Base-by-base conservation (phyloP, 2,888 invertebrate species). In the Papilio elwesi region DNA sequence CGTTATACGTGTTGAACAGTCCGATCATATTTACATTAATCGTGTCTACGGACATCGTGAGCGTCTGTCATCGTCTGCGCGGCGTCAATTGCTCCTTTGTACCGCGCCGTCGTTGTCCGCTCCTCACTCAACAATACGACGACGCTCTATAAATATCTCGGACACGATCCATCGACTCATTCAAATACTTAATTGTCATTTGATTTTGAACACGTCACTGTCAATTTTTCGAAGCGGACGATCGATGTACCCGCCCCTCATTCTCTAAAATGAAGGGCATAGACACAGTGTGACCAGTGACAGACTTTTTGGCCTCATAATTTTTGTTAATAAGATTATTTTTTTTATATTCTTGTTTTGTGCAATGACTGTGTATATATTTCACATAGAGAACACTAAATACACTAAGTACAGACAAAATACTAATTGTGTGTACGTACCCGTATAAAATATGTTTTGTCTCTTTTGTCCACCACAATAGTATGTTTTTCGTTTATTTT, bases 11-110 rank as follows among this genome's bases (percentile, higher is more conserved):
- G 55, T 70, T 26, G 68, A 68, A 64, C 71, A 77, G 75, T 64
- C 51, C 49, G 65, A 64, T 49, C 53, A 63, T 72, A 72, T 72
- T 68, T 65, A 73, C 72, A 78, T 78, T 74, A 73, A 75, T 79
- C 75, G 77, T 75, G 76, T 73, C 73, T 72, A 75, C 74, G 75
- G 68, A 67, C 62, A 51, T 73, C 74, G 70, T 62, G 78, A 74
- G 16, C 74, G 77, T 80, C 81, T 77, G 82, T 82, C 78, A 87
- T 87, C 87, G 85, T 87, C 78, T 82, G 47, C 15, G 62, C 62
- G 79, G 80, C 78, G 80, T 88, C 91, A 91, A 92, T 92, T 91
- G 91, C 80, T 85, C 82, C 89, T 88, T 89, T 89, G 89, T 89
- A 77, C 74, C 73, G 74, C 36, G 71, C 71, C 74, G 74, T 76